A percentile compares a stretch with the other conserved stretches of the same genome.
Conservation (phyloP, 1,140 invertebrate genomes). For the Paracyclopina nana region DNA sequence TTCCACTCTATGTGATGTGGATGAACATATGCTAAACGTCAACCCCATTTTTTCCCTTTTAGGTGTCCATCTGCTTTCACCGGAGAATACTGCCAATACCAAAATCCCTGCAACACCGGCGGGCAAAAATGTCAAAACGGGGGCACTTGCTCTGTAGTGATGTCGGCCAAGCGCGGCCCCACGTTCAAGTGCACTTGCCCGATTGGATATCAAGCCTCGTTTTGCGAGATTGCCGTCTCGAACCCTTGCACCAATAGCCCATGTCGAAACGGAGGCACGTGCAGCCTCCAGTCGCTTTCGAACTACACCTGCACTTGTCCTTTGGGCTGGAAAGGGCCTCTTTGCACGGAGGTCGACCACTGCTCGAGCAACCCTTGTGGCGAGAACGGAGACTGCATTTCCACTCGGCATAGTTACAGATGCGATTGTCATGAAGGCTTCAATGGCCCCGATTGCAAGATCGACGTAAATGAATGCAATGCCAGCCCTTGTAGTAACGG, state of each 20-base stretch:
- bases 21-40: neutral
- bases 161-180: slow-evolving; percentile 40
- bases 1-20: no score
- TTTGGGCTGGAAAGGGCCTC: slow-evolving; percentile 56
- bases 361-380: slow-evolving; percentile 68
- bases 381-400: slow-evolving; percentile 61
- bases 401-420: slow-evolving; percentile 46
- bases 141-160: slow-evolving; percentile 60
- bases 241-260: slow-evolving; percentile 75
- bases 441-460: slow-evolving; percentile 55
- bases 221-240: slow-evolving; percentile 67
- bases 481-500: slow-evolving; percentile 49
- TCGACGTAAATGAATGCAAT: slow-evolving; percentile 70
- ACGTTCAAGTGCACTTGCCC: slow-evolving; percentile 66
- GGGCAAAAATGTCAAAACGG: slow-evolving; percentile 70
- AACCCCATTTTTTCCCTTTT: slow-evolving; percentile 18
- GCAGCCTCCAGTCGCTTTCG: slow-evolving; percentile 45
- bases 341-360: slow-evolving; percentile 68
- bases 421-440: slow-evolving; percentile 72
- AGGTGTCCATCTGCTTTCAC: slow-evolving; percentile 76
- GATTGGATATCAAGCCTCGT: slow-evolving; percentile 67
- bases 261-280: slow-evolving; percentile 65
- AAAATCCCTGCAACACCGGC: slow-evolving; percentile 73
- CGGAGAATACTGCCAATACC: slow-evolving; percentile 78
- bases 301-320: slow-evolving; percentile 63